A percentile compares a stretch with the other conserved stretches of the same genome.
These are phyloP conservation scores for Remorina albescens DNA, from an alignment of 2,797 vertebrate species.

Conservation along the genomic window DNA sequence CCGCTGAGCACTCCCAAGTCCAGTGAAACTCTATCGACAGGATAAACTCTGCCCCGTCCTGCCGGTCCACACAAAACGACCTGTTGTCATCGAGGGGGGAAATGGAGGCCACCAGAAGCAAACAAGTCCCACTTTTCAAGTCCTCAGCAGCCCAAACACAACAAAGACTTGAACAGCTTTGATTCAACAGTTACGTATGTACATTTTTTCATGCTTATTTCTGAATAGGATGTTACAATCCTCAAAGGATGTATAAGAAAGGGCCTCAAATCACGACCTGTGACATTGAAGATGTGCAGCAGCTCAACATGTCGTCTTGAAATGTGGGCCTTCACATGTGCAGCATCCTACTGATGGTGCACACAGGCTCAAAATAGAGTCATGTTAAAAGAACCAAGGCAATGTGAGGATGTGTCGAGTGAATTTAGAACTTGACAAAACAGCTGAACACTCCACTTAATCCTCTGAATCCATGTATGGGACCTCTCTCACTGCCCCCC, in stretches of 20 bases:
- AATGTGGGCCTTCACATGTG: constrained; percentile 31
- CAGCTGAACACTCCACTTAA: constrained; percentile 81
- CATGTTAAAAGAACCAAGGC: constrained; percentile 63
- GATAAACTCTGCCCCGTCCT: constrained; percentile 65
- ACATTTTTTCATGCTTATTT: not conserved
- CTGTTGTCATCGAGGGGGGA: constrained; percentile 62
- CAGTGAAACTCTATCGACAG: constrained; percentile 73
- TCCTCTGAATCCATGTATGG: constrained; percentile 71
- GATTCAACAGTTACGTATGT: too few species aligned
- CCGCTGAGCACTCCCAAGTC: constrained; percentile 56
- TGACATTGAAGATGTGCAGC: not conserved
- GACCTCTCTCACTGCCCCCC: constrained; percentile 22
- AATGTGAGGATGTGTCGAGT: constrained; percentile 79
- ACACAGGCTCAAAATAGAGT: constrained; percentile 71
- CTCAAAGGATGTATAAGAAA: not conserved
- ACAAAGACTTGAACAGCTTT: constrained; percentile 4
- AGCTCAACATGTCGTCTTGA: constrained; percentile 23
- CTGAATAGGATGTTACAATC: not conserved
- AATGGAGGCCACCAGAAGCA: constrained; percentile 14
- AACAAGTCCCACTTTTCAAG: constrained; percentile 30
- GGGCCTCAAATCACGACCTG: not conserved
- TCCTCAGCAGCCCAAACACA: not conserved
- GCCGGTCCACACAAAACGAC: constrained; percentile 60
- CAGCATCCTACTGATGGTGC: constrained; percentile 37
- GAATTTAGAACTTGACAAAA: constrained; percentile 80